Evolutionary conservation across 2,113 vertebrate genomes (phyloP), one percentile per base, ranked within the genome.

Genomic region (Lontra canadensis): DNA sequence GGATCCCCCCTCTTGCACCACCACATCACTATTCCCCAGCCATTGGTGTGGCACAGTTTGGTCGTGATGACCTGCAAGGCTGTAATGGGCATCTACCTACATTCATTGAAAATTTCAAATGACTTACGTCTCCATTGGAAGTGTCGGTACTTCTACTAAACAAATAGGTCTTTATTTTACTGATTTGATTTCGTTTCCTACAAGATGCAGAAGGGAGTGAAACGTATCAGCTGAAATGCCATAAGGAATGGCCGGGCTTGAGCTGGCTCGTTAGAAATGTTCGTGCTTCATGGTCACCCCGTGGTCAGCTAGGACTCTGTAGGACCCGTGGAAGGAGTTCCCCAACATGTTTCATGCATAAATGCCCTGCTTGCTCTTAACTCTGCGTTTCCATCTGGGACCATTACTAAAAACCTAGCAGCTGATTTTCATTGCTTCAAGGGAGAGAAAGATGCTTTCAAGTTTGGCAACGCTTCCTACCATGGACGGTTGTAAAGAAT

Each of bases 401-500:
- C 61, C 88, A 88, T 89, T 95, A 92, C 25, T 78, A 85, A 92
- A 47, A 10, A 59, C 76, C 23, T 73, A 73, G 57, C 39, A 63
- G 73, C 52, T 94, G 93, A 73, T 88, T 52, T 57, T 79, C 95
- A 92, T 94, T 95, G 86, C 65, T 89, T 4, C 25, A 9, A 52
- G 23, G 42, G 42, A 92, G 74, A 67, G 15, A 76, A 82, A 65
- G 91, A 61, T 21, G 21, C 81, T 97, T 49, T 88, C 63, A 7
- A 61, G 36, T 18, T 52, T 85, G 39, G 44, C 47, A 71, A 13
- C 2, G 7, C 89, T 74, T 88, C 61, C 71, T 82, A 63, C 79
- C 61, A 74, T n/a, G 47, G 79, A 52, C 23, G 25, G n/a, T 86
- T 94, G 94, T 91, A 61, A 88, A 69, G 59, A 90, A 73, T 87